A percentile compares a stretch with the other conserved stretches of the same genome.
Conservation (phyloP, 2,113 vertebrate species). For the Nycticorax nycticorax region DNA sequence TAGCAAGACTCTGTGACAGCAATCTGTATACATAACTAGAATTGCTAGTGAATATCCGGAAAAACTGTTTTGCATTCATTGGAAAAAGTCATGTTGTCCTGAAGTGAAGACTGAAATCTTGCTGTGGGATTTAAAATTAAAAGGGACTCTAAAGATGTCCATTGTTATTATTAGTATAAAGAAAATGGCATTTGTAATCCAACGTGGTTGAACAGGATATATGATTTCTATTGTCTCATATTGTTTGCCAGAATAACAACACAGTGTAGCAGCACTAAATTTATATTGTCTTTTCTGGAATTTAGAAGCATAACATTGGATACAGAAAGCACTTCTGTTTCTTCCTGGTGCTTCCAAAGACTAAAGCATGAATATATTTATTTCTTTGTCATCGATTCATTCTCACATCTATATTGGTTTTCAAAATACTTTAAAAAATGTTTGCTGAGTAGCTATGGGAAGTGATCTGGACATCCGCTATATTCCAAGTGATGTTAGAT, state of each 20-base stretch:
- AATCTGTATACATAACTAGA: rapidly evolving
- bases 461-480: background rate
- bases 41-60: background rate
- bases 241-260: background rate
- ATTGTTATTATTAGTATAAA: background rate
- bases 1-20: background rate
- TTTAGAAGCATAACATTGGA: background rate
- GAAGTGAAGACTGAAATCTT: background rate
- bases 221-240: background rate
- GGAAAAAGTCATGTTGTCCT: background rate
- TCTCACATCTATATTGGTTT: background rate
- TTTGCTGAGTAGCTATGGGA: background rate
- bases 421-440: background rate
- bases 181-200: background rate
- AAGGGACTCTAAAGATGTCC: background rate
- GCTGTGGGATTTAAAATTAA: background rate
- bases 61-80: background rate
- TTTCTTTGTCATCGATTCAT: background rate
- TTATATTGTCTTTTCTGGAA: background rate
- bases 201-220: background rate
- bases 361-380: background rate
- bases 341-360: background rate
- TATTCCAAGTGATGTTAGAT: background rate
- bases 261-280: background rate
- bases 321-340: background rate